Base-by-base conservation (phyloP, 2,888 invertebrate species). In the Cosmia trapezina region DNA sequence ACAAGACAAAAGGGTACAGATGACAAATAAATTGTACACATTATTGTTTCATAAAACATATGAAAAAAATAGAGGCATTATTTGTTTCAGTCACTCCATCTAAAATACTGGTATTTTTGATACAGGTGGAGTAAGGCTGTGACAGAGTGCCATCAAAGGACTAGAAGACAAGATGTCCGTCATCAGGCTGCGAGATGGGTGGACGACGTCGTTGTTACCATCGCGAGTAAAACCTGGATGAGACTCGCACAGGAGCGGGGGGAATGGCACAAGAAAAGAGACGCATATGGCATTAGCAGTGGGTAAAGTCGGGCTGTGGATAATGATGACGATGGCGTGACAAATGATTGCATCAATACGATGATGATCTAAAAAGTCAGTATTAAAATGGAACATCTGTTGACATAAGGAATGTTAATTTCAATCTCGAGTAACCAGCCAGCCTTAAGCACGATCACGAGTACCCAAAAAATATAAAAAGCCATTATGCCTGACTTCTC, bases 11-110 rank as follows among this genome's bases (percentile, higher is more conserved):
- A 72, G 75, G 76, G 70, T 66, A 41, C 54, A 37, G 64, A 65
- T 56, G 63, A 41, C 75, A 69, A 83, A 84, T 82, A 84, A 84
- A 82, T 67, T 61, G 28, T 57, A 57, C 14, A 69, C 57, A 60
- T 69, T 72, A 84, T 51, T 71, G 43, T 61, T 61, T 41, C 37
- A 61, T 61, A 49, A 67, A 41, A 73, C 22, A 70, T 49, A 62
- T 56, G 41, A 66, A 75, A 59, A 59, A 63, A 63, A 57, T 22
- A 12, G 49, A 33, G 12, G 43, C 41, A 49, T 22, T 33, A 6
- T 33, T 63, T 59, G 47, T 11, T 3, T 7, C 37, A 37, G 37
- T 37, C 37, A 4, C 37, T 37, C 37, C 37, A 37, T 37, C 4
- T 37, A 37, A 37, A 37, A 37, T 37, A 4, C 37, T 37, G 37